Conservation (phyloP, 2,888 invertebrate species). For the Yponomeuta evonymella region DNA sequence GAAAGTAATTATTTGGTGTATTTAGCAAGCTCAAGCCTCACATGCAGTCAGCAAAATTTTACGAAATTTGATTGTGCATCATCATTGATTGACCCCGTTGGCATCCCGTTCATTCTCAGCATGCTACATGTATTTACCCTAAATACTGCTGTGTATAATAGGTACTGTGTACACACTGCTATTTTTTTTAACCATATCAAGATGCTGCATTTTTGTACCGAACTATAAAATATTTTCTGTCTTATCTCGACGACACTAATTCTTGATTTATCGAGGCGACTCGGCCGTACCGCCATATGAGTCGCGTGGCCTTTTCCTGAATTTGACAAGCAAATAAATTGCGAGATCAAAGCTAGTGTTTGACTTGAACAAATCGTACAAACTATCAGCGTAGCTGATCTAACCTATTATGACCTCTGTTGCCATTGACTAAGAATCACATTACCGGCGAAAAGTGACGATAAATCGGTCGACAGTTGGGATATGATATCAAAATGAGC, state of each 20-base stretch:
- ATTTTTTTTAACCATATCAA: no score
- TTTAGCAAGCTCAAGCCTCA: no score
- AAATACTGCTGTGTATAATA: no score
- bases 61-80: no score
- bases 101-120: no score
- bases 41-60: no score
- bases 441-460: not conserved
- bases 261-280: conserved; percentile 42
- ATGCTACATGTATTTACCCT: no score
- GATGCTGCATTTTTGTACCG: not conserved
- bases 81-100: no score
- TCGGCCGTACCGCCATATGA: not conserved
- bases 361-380: conserved; percentile 27
- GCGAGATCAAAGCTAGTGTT: conserved; percentile 52
- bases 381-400: conserved; percentile 3
- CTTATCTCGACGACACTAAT: conserved; percentile 25
- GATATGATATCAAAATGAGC: conserved; percentile 31
- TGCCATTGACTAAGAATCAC: not conserved
- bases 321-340: conserved; percentile 73
- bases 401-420: conserved; percentile 9
- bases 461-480: not conserved
- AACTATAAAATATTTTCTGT: not conserved
- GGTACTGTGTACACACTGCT: no score
- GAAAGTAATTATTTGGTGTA: no score
- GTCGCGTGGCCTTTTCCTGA: conserved; percentile 70